Evolutionary conservation across 2,888 invertebrate species (phyloP).

Genomic region (Pseudanteris insignis): DNA sequence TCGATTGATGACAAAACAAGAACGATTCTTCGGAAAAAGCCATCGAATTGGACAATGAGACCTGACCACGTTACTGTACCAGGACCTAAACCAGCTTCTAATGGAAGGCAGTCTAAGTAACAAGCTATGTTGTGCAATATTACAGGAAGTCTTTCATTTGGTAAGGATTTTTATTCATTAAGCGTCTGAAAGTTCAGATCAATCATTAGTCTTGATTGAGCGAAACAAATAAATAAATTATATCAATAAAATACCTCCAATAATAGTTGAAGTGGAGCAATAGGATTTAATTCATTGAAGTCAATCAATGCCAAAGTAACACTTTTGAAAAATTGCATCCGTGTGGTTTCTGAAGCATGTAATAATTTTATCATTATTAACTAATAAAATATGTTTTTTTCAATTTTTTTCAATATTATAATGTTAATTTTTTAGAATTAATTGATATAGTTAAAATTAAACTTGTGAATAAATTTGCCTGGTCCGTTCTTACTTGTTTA

Average conservation of each 20-base stretch:
- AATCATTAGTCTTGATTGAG: no score
- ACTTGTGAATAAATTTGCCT: no score
- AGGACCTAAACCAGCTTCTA: constrained; percentile 77
- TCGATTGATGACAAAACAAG: constrained; percentile 76
- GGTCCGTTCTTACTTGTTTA: no score
- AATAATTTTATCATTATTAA: no score
- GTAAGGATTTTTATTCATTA: constrained; percentile 80
- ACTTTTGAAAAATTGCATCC: constrained; percentile 90
- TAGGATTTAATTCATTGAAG: constrained; percentile 94
- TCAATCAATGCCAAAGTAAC: constrained; percentile 93
- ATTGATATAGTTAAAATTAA: no score
- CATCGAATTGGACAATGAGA: constrained; percentile 86
- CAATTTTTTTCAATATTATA: no score
- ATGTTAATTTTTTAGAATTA: no score
- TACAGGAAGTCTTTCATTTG: constrained; percentile 74
- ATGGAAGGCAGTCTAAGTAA: constrained; percentile 91
- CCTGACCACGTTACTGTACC: constrained; percentile 81
- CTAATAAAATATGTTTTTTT: no score
- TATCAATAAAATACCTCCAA: constrained; percentile 80
- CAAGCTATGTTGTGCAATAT: constrained; percentile 91
- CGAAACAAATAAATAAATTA: no score
- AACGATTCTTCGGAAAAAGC: constrained; percentile 81
- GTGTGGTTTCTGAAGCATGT: constrained; percentile 74
- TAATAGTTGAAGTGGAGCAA: constrained; percentile 90
- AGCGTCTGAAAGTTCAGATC: constrained; percentile 70